Evolutionary conservation across 2,888 invertebrate species (phyloP), one percentile per base, ranked within the genome.

Genomic region (Punctoribates punctum): DNA sequence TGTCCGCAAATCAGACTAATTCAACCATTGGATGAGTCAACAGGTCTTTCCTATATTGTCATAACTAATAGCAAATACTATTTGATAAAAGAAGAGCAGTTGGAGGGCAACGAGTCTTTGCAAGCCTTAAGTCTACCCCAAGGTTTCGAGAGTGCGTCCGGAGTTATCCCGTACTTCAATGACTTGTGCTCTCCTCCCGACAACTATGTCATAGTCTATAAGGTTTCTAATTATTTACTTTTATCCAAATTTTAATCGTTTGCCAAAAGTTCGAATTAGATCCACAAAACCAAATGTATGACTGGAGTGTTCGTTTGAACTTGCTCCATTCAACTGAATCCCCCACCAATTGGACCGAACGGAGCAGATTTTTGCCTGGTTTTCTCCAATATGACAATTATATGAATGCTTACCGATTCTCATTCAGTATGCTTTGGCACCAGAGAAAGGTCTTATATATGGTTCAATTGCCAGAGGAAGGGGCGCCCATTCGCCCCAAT

Each of bases 1-100:
- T 70, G 70, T 70, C 70, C 70, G 3, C 20, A 70, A 15, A 38
- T 70, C 5, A 23, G 38, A 70, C 23, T 70, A 23, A 38, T 70
- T 23, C 70, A 70, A 42, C 70, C 70, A 15, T 70, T 70, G 25
- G 42, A 70, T 70, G 42, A 42, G 6, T 20, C 8, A n/a, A 42
- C 23, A 20, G 70, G 46, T 1, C 23, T 70, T 1, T 70, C 20
- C 0, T 70, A 20, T 23, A 34, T 20, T 0, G 15, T 70, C 13
- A 23, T 70, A 1, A 15, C 70, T 1, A 25, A 23, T 3, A 46
- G 23, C 0, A 70, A 42, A 23, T 70, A 70, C 20, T 70, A 42
- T 46, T 4, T 46, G 3, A 70, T 70, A 9, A 38, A 20, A 1
- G 20, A 70, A n/a, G 23, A 38, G 17, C 38, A 6, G 38, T n/a